Percentiles rank a stretch among this genome's conserved stretches.
phyloP scores from a whole-genome alignment of 1,140 invertebrate genomes.

The Cydia fagiglandana region DNA sequence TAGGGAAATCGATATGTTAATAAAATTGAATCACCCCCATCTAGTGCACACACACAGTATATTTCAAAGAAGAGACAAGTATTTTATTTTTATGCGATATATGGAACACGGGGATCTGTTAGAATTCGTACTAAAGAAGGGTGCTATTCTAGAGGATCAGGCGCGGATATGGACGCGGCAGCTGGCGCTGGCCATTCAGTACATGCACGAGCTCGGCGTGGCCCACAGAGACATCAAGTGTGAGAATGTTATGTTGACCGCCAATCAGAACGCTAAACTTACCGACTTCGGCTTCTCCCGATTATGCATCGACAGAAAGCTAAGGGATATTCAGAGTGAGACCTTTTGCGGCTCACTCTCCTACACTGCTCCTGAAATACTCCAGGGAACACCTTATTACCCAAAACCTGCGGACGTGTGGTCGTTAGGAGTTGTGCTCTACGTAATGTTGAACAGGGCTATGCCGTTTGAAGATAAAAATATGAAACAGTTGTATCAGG shows the following conservation, averaged over 20 bases:
- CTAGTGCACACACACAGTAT: slow-evolving; percentile 87
- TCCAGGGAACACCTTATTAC: slow-evolving; percentile 82
- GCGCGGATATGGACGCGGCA: slow-evolving; percentile 85
- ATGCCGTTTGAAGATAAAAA: slow-evolving; percentile 92
- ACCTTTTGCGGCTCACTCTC: slow-evolving; percentile 87
- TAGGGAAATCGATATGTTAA: slow-evolving; percentile 85
- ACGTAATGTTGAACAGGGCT: slow-evolving; percentile 85
- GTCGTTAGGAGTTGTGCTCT: slow-evolving; percentile 85
- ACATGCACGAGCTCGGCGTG: slow-evolving; percentile 87
- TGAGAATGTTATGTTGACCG: slow-evolving; percentile 87
- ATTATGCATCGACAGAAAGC: slow-evolving; percentile 74
- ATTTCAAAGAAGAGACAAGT: slow-evolving; percentile 82
- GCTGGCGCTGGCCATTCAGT: slow-evolving; percentile 82
- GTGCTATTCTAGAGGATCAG: slow-evolving; percentile 82
- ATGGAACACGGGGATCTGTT: slow-evolving; percentile 85
- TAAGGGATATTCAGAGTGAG: slow-evolving; percentile 80
- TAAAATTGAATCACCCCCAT: slow-evolving; percentile 86
- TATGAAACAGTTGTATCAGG: slow-evolving; percentile 84
- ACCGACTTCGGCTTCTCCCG: slow-evolving; percentile 91
- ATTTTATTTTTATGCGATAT: slow-evolving; percentile 85
- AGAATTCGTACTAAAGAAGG: slow-evolving; percentile 82
- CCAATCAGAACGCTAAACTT: slow-evolving; percentile 85
- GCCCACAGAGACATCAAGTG: slow-evolving; percentile 89
- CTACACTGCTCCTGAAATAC: slow-evolving; percentile 86
- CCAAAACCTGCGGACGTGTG: slow-evolving; percentile 84